Evolutionary conservation across 1,140 invertebrate genomes (phyloP).

Genomic region (Drosophila triauraria): DNA sequence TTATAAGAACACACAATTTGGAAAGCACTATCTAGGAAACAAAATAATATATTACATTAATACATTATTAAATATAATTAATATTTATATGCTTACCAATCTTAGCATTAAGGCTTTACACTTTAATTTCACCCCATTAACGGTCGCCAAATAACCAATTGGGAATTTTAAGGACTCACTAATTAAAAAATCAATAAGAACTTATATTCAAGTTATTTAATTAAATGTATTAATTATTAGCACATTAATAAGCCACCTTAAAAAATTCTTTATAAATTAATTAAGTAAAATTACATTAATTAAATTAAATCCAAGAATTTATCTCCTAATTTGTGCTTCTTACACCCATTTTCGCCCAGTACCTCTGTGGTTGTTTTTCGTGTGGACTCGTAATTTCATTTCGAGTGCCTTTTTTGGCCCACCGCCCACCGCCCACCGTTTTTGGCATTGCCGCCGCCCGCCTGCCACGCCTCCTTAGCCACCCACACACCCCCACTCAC

Average conservation of each 20-base stretch:
- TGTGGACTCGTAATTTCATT: slow-evolving; percentile 74
- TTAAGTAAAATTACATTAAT: not conserved
- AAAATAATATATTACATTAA: too few species aligned
- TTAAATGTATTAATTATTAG: not conserved
- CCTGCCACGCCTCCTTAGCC: slow-evolving; percentile 52
- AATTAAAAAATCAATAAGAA: too few species aligned
- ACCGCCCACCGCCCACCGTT: slow-evolving; percentile 61
- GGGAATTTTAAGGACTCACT: too few species aligned
- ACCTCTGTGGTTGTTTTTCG: slow-evolving; percentile 21
- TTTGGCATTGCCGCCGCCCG: slow-evolving; percentile 60
- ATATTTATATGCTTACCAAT: too few species aligned
- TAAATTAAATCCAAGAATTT: not conserved
- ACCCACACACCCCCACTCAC: not conserved
- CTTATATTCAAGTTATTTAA: too few species aligned
- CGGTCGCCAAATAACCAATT: too few species aligned
- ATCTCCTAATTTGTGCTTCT: not conserved
- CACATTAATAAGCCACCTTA: not conserved
- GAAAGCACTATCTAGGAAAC: too few species aligned
- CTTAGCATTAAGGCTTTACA: too few species aligned
- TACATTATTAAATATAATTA: too few species aligned
- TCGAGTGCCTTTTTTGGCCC: slow-evolving; percentile 72
- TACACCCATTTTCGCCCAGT: not conserved
- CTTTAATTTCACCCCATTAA: too few species aligned
- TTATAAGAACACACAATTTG: too few species aligned
- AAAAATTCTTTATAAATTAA: not conserved